Conservation (phyloP, 2,113 vertebrate species). For the Nothocercus nigrocapillus region DNA sequence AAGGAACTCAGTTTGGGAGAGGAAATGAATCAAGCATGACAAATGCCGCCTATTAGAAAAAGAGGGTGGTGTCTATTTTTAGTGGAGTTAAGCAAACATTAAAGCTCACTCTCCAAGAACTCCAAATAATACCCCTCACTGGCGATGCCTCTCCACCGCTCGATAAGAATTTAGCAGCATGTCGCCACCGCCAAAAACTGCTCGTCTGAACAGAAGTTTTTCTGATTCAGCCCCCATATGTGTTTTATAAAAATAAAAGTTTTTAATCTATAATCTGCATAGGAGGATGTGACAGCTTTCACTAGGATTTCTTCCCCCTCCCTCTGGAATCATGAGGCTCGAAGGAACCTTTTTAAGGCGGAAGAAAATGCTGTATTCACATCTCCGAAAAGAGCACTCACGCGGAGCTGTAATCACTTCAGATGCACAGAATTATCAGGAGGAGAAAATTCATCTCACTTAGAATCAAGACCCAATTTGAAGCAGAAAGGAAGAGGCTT, state of each 20-base stretch:
- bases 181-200: slow-evolving; percentile 24
- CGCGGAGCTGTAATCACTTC: slow-evolving; percentile 71
- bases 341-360: slow-evolving; percentile 53
- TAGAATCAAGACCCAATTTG: slow-evolving; percentile 70
- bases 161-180: slow-evolving; percentile 31
- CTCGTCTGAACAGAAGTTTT: slow-evolving; percentile 37
- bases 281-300: slow-evolving; percentile 19
- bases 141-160: slow-evolving; percentile 21
- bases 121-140: slow-evolving; percentile 46
- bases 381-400: slow-evolving; percentile 70
- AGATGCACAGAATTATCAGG: slow-evolving; percentile 70
- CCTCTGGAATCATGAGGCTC: slow-evolving; percentile 14
- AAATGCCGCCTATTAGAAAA: slow-evolving; percentile 77
- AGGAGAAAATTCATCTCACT: slow-evolving; percentile 72
- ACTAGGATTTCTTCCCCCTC: background rate
- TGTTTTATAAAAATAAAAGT: slow-evolving; percentile 50
- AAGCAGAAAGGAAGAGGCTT: slow-evolving; percentile 68
- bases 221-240: slow-evolving; percentile 8
- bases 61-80: slow-evolving; percentile 78
- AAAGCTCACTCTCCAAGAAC: slow-evolving; percentile 72
- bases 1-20: slow-evolving; percentile 68
- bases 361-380: slow-evolving; percentile 64
- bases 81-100: slow-evolving; percentile 71
- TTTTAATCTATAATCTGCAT: slow-evolving; percentile 56
- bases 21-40: slow-evolving; percentile 76